Conservation (phyloP, 1,140 invertebrate genomes). For the Neodiprion virginianus region DNA sequence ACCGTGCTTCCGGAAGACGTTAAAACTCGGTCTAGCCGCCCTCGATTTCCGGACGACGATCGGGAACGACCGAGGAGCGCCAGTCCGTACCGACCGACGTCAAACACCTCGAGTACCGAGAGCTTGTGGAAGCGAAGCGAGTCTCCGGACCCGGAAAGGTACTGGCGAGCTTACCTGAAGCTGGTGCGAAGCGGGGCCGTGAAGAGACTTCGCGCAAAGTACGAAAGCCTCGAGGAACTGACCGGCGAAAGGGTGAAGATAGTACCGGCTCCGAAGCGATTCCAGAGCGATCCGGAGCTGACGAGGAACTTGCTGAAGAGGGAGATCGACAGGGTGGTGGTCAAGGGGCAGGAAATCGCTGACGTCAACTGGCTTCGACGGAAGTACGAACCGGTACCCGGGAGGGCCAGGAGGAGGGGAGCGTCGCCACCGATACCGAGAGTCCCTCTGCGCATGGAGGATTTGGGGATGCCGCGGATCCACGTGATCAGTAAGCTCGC, state of each 20-base stretch:
- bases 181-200: constrained; percentile 79
- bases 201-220: constrained; percentile 73
- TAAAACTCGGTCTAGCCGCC: constrained; percentile 42
- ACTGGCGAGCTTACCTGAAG: constrained; percentile 73
- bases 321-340: constrained; percentile 54
- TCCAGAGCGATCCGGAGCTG: constrained; percentile 80
- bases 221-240: constrained; percentile 71
- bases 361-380: constrained; percentile 69
- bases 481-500: constrained; percentile 87
- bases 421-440: constrained; percentile 68
- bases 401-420: constrained; percentile 61
- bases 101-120: constrained; percentile 65
- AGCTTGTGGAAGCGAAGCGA: constrained; percentile 69
- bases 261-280: constrained; percentile 64
- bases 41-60: constrained; percentile 42
- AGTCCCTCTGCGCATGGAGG: constrained; percentile 69
- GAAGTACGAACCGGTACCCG: constrained; percentile 66
- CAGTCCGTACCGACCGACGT: constrained; percentile 52
- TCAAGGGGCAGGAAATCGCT: constrained; percentile 64
- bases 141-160: constrained; percentile 74
- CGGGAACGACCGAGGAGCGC: constrained; percentile 50
- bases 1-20: constrained; percentile 46
- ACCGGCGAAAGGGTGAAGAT: constrained; percentile 39
- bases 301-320: constrained; percentile 65
- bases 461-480: constrained; percentile 85